A percentile compares a stretch with the other conserved stretches of the same genome.
These are phyloP conservation scores for Diarsia rubi DNA, from an alignment of 2,888 invertebrate genomes.

Conservation along the genomic window DNA sequence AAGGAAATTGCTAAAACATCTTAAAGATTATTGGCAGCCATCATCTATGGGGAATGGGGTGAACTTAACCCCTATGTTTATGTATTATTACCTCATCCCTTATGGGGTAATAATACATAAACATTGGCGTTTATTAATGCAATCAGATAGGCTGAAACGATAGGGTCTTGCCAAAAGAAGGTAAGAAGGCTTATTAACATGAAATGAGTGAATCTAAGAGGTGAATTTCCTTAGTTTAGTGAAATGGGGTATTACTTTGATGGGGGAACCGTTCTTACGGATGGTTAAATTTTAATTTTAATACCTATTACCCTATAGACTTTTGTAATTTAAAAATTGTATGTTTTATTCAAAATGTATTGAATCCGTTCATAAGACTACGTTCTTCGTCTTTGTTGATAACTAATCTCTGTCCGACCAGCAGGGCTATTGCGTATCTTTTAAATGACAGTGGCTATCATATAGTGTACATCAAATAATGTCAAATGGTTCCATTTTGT, in stretches of 20 bases:
- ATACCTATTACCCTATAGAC: not conserved
- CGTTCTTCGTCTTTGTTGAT: too few relatives aligned
- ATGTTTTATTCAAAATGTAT: not conserved
- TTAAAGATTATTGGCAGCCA: slow-evolving; percentile 8
- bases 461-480: too few relatives aligned
- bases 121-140: slow-evolving; percentile 48
- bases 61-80: slow-evolving; percentile 36
- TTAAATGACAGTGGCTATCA: too few relatives aligned
- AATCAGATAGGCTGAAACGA: slow-evolving; percentile 39
- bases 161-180: slow-evolving; percentile 43
- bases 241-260: slow-evolving; percentile 21
- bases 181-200: slow-evolving; percentile 64
- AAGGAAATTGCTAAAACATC: slow-evolving; percentile 4
- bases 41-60: not conserved
- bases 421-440: too few relatives aligned
- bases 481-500: too few relatives aligned
- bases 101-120: slow-evolving; percentile 48
- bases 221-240: slow-evolving; percentile 47
- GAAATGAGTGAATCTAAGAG: slow-evolving; percentile 48
- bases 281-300: not conserved
- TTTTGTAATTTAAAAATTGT: not conserved
- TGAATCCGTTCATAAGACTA: too few relatives aligned
- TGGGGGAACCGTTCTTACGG: not conserved
- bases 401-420: too few relatives aligned
- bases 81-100: slow-evolving; percentile 18